Base-by-base conservation (phyloP, 2,888 invertebrate species). In the Chouioia cunea region DNA sequence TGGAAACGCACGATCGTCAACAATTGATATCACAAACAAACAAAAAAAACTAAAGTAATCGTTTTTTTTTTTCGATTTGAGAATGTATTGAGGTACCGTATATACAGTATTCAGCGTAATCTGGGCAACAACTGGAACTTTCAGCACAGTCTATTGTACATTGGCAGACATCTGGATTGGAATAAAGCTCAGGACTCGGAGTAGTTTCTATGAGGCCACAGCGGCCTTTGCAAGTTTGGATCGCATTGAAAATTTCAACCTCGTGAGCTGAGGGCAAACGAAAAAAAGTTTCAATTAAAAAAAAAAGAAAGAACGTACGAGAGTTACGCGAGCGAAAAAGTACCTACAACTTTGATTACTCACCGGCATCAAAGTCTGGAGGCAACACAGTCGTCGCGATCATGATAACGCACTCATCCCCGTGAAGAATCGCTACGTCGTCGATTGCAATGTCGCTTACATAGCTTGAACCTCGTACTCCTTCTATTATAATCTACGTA, bases 371-470 rank as follows among this genome's bases (percentile, higher is more conserved):
- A 36, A 66, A 15, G 1, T 27, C 60, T 18, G 64, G 50, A 2
- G 62, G 22, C 2, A 22, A 15, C 12, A 0, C 47, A 20, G 59
- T 70, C 2, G 78, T 76, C 16, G 73, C 71, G 6, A 54, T 74
- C 62, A 75, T 77, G 47, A 58, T 76, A 0, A 77, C 80, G 77
- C 93, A 93, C 71, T 90, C 88, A 0, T 87, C 86, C 0, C 89
- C 89, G 44, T 89, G 88, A 36, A 91, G 86, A 43, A 95, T 86
- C 8, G 89, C 88, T 0, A 95, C 90, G 81, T 96, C 95, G 77
- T 96, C 95, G 15, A 95, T 89, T 0, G 95, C 95, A 46, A 93
- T 92, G 80, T 95, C 94, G 65, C 93, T 93, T 8, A 91, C 89
- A 75, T 90, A 92, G 22, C 89, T 88, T 0, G 78, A 76, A 0